These are phyloP conservation scores for Mylabris sibirica DNA, from an alignment of 2,888 invertebrate species.

Conservation along the genomic window DNA sequence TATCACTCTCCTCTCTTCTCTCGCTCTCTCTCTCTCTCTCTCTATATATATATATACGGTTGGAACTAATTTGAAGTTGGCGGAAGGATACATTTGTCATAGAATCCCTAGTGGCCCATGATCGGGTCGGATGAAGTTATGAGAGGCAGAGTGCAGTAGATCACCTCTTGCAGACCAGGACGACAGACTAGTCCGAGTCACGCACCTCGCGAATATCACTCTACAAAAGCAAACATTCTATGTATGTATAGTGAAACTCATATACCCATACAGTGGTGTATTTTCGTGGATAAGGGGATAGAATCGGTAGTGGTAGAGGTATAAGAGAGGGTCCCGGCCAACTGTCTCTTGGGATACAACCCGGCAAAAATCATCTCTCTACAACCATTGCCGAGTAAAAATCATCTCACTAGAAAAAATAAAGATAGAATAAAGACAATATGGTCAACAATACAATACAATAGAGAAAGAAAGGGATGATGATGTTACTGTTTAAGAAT, in stretches of 20 bases:
- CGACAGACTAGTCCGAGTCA: conserved; percentile 50
- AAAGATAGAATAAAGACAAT: conserved; percentile 33
- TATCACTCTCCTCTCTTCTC: conserved; percentile 41
- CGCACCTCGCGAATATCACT: conserved; percentile 39
- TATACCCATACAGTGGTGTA: conserved; percentile 37
- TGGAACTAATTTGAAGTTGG: conserved; percentile 64
- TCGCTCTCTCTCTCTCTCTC: conserved; percentile 35
- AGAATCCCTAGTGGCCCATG: conserved; percentile 62
- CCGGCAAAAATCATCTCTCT: conserved; percentile 50
- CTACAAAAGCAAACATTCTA: neutral
- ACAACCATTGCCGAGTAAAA: conserved; percentile 53
- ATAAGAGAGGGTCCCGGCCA: conserved; percentile 43
- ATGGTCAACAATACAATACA: conserved; percentile 31
- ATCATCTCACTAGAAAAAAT: conserved; percentile 48
- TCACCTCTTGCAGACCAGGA: conserved; percentile 54
- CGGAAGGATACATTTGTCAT: conserved; percentile 64
- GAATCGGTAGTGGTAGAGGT: conserved; percentile 39
- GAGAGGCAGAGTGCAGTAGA: conserved; percentile 63
- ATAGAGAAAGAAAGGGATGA: conserved; percentile 42
- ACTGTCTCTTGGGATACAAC: conserved; percentile 39
- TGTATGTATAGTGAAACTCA: conserved; percentile 19
- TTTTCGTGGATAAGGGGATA: conserved; percentile 36
- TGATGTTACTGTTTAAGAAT: conserved; percentile 34
- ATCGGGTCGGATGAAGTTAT: conserved; percentile 64
- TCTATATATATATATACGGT: conserved; percentile 47